Evolutionary conservation across 2,797 vertebrate genomes (phyloP).

Genomic region (Gymnoscopelus braueri): DNA sequence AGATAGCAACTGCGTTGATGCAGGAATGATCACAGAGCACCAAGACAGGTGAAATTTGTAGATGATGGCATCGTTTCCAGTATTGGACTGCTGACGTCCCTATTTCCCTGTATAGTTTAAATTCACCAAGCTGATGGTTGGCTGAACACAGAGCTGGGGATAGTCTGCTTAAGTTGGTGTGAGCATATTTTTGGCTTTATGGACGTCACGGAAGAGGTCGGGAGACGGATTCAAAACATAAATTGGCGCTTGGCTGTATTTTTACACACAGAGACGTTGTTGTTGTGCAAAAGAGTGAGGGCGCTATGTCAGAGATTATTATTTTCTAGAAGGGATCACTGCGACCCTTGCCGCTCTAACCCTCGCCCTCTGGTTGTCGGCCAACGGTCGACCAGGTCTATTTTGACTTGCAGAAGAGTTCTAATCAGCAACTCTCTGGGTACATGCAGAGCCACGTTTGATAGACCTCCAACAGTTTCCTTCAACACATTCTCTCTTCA

Average conservation of each 20-base stretch:
- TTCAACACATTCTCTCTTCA: slow-evolving; percentile 56
- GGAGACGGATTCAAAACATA: too few relatives aligned
- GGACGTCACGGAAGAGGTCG: too few relatives aligned
- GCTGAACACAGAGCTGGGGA: too few relatives aligned
- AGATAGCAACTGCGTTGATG: slow-evolving; percentile 54
- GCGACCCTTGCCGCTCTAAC: not conserved
- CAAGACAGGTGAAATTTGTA: slow-evolving; percentile 34
- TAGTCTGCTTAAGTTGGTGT: too few relatives aligned
- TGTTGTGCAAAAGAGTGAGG: too few relatives aligned
- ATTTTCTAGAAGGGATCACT: not conserved
- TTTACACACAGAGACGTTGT: too few relatives aligned
- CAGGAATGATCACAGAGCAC: slow-evolving; percentile 31
- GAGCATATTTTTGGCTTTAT: too few relatives aligned
- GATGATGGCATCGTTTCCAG: slow-evolving; percentile 31
- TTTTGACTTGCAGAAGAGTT: slow-evolving; percentile 26
- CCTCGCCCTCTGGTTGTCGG: not conserved
- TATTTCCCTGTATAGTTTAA: too few relatives aligned
- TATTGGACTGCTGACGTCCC: slow-evolving; percentile 17
- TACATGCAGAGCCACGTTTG: slow-evolving; percentile 16
- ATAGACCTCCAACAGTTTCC: slow-evolving; percentile 46
- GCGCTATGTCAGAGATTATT: too few relatives aligned
- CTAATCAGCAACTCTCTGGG: slow-evolving; percentile 26
- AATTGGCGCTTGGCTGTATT: too few relatives aligned
- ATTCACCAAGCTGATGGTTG: too few relatives aligned
- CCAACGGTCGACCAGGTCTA: too few relatives aligned